phyloP scores from a whole-genome alignment of 2,113 vertebrate genomes.

The Mirza zaza region DNA sequence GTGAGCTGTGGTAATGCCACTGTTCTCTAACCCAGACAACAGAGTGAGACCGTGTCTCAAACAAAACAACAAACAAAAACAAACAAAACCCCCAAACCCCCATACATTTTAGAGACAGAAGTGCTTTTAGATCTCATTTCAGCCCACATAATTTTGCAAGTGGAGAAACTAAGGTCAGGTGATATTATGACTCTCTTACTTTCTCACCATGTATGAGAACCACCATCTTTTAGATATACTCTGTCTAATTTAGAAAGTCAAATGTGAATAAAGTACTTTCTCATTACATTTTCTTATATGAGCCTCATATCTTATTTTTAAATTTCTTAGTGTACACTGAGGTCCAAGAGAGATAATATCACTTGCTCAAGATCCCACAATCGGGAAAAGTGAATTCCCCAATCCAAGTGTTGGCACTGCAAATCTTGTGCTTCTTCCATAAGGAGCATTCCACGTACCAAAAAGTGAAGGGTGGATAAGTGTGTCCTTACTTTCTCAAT shows the following conservation, averaged over 20 bases:
- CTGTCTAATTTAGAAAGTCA: constrained; percentile 33
- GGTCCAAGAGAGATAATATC: neutral
- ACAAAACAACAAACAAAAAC: neutral
- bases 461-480: neutral
- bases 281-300: neutral
- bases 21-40: no score
- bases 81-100: neutral
- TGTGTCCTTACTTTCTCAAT: neutral
- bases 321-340: neutral
- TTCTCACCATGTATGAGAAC: neutral
- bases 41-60: no score
- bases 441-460: neutral
- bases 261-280: neutral
- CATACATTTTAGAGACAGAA: neutral
- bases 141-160: neutral
- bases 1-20: no score
- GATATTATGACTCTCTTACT: neutral
- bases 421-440: neutral
- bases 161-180: neutral
- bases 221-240: neutral
- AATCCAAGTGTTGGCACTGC: neutral
- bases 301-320: constrained; percentile 16
- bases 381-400: neutral
- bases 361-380: neutral
- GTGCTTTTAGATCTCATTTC: constrained; percentile 17